These are phyloP conservation scores for Orius insidiosus DNA, from an alignment of 1,140 invertebrate species.

Conservation along the genomic window DNA sequence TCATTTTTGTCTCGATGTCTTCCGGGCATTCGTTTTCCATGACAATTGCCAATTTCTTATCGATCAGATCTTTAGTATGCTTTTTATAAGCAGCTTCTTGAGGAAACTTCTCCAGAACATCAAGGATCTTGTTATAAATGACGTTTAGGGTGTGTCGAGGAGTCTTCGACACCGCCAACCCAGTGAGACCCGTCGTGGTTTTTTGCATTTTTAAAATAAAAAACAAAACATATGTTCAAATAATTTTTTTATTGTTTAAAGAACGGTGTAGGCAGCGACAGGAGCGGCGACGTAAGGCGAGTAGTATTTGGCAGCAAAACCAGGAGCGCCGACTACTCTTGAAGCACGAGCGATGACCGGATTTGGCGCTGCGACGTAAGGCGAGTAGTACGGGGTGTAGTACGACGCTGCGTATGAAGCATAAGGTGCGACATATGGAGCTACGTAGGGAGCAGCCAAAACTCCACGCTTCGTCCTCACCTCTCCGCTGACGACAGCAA, in stretches of 20 bases:
- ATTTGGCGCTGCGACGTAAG: slow-evolving; percentile 2
- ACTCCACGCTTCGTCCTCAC: no score
- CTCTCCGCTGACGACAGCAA: no score
- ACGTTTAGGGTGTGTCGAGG: slow-evolving; percentile 58
- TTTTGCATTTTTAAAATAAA: no score
- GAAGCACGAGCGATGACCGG: slow-evolving; percentile 1
- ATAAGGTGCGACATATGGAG: not conserved
- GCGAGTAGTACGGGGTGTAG: not conserved
- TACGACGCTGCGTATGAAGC: not conserved
- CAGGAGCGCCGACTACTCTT: not conserved
- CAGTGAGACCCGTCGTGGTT: slow-evolving; percentile 58
- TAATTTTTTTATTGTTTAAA: no score
- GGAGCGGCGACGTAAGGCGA: not conserved
- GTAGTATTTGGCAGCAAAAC: not conserved
- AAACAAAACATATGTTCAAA: no score
- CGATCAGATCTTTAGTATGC: slow-evolving; percentile 67
- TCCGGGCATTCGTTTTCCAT: slow-evolving; percentile 1
- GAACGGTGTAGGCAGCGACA: not conserved
- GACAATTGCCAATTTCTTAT: no score
- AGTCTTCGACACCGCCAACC: slow-evolving; percentile 54
- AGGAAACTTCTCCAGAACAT: slow-evolving; percentile 65
- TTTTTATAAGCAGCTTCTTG: slow-evolving; percentile 62
- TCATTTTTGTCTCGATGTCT: slow-evolving; percentile 67
- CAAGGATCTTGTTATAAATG: slow-evolving; percentile 70
- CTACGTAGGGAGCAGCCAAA: not conserved